phyloP scores from a whole-genome alignment of 2,888 invertebrate genomes.

The Caenorhabditis imperialis region DNA sequence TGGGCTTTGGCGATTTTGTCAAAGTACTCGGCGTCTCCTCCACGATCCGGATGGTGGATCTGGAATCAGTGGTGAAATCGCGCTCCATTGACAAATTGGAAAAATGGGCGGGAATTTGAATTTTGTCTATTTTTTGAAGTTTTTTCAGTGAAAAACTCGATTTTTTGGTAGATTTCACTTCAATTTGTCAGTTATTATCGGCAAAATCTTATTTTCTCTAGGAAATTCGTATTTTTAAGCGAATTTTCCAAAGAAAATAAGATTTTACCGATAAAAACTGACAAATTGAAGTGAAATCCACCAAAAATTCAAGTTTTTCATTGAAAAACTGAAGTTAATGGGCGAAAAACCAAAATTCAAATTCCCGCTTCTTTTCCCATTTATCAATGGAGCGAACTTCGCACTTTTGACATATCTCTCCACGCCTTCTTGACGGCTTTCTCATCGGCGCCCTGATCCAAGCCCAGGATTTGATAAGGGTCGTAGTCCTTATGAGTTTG shows the following conservation, averaged over 20 bases:
- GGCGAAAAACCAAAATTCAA: too few relatives aligned
- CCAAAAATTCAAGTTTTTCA: neutral
- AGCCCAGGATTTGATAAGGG: conserved; percentile 94
- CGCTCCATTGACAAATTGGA: too few relatives aligned
- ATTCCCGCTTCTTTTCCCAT: too few relatives aligned
- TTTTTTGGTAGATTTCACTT: too few relatives aligned
- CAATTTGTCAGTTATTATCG: too few relatives aligned
- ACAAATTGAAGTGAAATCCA: neutral
- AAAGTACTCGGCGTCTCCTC: conserved; percentile 94
- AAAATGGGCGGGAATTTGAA: too few relatives aligned
- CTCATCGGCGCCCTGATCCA: conserved; percentile 89
- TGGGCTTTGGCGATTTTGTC: conserved; percentile 95
- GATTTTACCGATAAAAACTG: too few relatives aligned
- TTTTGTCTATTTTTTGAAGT: too few relatives aligned
- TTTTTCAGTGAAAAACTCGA: neutral
- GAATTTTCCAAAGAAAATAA: too few relatives aligned
- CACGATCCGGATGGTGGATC: conserved; percentile 88
- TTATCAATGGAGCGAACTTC: too few relatives aligned
- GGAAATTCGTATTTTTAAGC: too few relatives aligned
- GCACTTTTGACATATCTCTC: conserved; percentile 88
- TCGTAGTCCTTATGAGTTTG: conserved; percentile 88
- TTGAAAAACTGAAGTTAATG: neutral
- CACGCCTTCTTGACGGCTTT: conserved; percentile 95
- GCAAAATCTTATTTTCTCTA: too few relatives aligned
- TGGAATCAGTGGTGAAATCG: conserved; percentile 2